Evolutionary conservation across 2,888 invertebrate species (phyloP).

Genomic region (Xestia rhomboidea): DNA sequence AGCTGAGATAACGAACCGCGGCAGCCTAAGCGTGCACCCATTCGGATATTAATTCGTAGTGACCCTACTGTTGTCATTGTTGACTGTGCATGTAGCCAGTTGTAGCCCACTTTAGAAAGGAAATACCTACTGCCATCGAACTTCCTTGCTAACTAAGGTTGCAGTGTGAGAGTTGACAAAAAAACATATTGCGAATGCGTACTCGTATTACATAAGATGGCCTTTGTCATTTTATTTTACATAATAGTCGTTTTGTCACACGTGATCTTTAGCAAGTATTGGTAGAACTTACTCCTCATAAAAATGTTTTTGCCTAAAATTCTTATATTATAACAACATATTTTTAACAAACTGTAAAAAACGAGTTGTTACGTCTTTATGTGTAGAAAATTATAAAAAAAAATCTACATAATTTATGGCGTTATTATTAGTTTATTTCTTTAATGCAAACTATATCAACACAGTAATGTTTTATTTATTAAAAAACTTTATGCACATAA

Average conservation of each 20-base stretch:
- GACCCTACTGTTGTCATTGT: conserved; percentile 31
- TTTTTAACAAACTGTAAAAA: conserved; percentile 14
- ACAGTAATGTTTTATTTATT: neutral
- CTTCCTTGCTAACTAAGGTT: conserved; percentile 59
- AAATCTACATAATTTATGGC: neutral
- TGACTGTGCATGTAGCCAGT: conserved; percentile 26
- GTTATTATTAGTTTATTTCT: neutral
- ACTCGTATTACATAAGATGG: conserved; percentile 58
- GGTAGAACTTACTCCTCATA: conserved; percentile 32
- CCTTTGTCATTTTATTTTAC: conserved; percentile 67
- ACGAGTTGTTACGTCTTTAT: conserved; percentile 6
- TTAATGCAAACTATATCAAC: neutral
- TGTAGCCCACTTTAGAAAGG: conserved; percentile 62
- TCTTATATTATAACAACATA: neutral
- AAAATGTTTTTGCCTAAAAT: conserved; percentile 23
- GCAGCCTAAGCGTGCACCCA: neutral
- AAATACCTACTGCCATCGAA: conserved; percentile 55
- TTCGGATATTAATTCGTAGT: conserved; percentile 2
- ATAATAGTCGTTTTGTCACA: conserved; percentile 65
- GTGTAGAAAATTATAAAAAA: conserved; percentile 12
- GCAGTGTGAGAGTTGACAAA: conserved; percentile 51
- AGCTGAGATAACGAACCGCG: neutral
- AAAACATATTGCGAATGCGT: conserved; percentile 52
- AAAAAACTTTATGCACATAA: too few species aligned
- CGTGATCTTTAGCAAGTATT: conserved; percentile 60